phyloP scores from a whole-genome alignment of 2,113 vertebrate genomes.

The Pyxicephalus adspersus region DNA sequence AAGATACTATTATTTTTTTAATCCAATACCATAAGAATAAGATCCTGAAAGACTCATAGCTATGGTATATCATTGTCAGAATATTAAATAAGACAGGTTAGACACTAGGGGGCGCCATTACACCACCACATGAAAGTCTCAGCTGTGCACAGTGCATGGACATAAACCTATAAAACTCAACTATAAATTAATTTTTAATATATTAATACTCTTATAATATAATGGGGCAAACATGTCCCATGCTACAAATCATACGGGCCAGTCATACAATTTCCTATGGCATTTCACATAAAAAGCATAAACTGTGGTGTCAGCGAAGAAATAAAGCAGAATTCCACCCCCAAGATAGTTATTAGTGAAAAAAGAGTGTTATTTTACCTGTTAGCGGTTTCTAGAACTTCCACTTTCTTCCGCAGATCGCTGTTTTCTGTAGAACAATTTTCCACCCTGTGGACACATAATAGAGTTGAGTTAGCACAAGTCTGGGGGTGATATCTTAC shows the following conservation, averaged over 20 bases:
- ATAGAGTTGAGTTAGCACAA: background rate
- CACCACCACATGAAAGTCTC: no score
- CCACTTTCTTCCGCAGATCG: constrained; percentile 93
- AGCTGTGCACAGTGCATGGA: no score
- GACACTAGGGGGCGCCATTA: background rate
- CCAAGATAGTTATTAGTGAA: no score
- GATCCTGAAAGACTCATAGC: no score
- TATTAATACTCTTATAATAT: no score
- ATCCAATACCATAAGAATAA: no score
- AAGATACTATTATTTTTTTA: no score
- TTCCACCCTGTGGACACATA: constrained; percentile 82
- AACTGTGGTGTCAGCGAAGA: no score
- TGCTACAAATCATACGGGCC: background rate
- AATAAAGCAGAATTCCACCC: no score
- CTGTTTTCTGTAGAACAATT: constrained; percentile 94
- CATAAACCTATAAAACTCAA: no score
- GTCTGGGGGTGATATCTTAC: background rate
- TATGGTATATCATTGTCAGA: no score
- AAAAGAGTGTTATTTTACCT: constrained; percentile 74
- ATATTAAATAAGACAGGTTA: background rate
- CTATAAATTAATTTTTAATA: background rate
- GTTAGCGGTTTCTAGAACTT: constrained; percentile 93
- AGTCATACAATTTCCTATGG: background rate
- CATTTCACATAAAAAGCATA: no score
- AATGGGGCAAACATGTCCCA: background rate